phyloP scores from a whole-genome alignment of 2,888 invertebrate genomes.

The Ganaspis brasiliensis region DNA sequence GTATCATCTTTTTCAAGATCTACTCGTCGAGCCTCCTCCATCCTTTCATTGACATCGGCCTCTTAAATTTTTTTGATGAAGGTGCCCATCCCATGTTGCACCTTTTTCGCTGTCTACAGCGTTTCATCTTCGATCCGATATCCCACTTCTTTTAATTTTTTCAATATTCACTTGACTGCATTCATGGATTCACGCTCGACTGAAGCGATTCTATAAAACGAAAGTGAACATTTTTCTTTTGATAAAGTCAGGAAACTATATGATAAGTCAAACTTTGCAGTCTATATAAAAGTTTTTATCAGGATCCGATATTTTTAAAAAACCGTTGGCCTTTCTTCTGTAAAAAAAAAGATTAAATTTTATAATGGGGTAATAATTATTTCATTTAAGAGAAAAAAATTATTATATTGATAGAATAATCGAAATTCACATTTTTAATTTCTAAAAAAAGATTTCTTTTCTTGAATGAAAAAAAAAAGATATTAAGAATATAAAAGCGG shows the following conservation, averaged over 20 bases:
- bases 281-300: background rate
- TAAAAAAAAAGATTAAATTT: background rate
- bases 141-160: constrained; percentile 24
- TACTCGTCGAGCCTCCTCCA: constrained; percentile 45
- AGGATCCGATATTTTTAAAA: background rate
- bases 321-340: background rate
- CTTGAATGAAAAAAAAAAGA: too few relatives aligned
- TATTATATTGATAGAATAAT: too few relatives aligned
- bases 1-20: constrained; percentile 25
- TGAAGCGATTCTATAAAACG: constrained; percentile 18
- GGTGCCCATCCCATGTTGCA: constrained; percentile 47
- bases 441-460: too few relatives aligned
- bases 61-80: constrained; percentile 54
- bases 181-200: constrained; percentile 17
- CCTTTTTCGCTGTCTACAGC: constrained; percentile 49
- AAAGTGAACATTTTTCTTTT: constrained; percentile 28
- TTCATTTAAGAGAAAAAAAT: too few relatives aligned
- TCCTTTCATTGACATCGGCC: constrained; percentile 48
- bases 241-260: background rate
- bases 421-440: too few relatives aligned
- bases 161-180: constrained; percentile 24
- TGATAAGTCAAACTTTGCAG: background rate
- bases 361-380: too few relatives aligned
- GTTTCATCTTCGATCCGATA: constrained; percentile 53
- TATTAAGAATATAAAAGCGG: too few relatives aligned